phyloP scores from a whole-genome alignment of 2,113 vertebrate species.

The Felis catus region F.catus_Fca126_mat1.0 CM031416.1:120243501-120244000 shows the following conservation, averaged over 20 bases:
- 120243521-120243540: background rate
- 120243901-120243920: background rate
- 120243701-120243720: background rate
- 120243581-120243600: accelerated
- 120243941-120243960: background rate
- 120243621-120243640: background rate
- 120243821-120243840: background rate
- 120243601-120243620: background rate
- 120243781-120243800: background rate
- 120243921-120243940: background rate
- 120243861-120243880: background rate
- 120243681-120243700: background rate
- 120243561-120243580: accelerated
- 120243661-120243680: background rate
- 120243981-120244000: background rate
- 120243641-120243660: background rate
- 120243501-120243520: accelerated
- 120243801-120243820: background rate
- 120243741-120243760: background rate
- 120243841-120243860: background rate
- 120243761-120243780: background rate
- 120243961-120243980: background rate
- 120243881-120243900: background rate
- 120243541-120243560: background rate
- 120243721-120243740: background rate